phyloP scores from a whole-genome alignment of 2,888 invertebrate species.

The Melanostoma mellinum region DNA sequence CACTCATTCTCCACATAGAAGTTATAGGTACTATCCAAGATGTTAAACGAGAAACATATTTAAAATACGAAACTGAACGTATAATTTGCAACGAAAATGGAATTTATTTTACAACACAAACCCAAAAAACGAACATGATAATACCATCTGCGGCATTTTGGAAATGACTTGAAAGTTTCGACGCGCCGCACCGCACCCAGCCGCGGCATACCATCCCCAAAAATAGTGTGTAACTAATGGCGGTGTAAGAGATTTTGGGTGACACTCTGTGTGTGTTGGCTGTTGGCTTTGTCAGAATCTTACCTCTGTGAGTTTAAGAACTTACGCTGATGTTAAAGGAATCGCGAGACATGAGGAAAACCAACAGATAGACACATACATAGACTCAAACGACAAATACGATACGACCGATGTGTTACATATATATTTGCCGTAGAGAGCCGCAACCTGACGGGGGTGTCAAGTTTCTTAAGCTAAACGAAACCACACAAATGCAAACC shows the following conservation, averaged over 20 bases:
- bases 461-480: too few species aligned
- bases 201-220: conserved; percentile 24
- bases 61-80: conserved; percentile 48
- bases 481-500: too few species aligned
- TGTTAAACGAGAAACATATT: conserved; percentile 51
- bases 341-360: too few species aligned
- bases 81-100: conserved; percentile 51
- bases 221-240: conserved; percentile 15
- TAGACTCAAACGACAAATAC: too few species aligned
- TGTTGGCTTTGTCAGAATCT: conserved; percentile 1
- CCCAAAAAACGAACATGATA: conserved; percentile 54
- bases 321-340: too few species aligned
- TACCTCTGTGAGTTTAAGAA: background rate
- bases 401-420: too few species aligned
- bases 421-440: too few species aligned
- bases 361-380: too few species aligned
- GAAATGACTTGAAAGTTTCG: conserved; percentile 57
- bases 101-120: conserved; percentile 59
- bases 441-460: too few species aligned
- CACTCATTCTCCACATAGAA: background rate
- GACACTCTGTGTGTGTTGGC: conserved; percentile 10
- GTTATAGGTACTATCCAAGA: conserved; percentile 6
- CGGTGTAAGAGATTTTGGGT: conserved; percentile 17
- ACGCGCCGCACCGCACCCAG: conserved; percentile 8
- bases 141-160: conserved; percentile 63